These are phyloP conservation scores for Nasonia oneida DNA, from an alignment of 2,888 invertebrate genomes.

Conservation along the genomic window DNA sequence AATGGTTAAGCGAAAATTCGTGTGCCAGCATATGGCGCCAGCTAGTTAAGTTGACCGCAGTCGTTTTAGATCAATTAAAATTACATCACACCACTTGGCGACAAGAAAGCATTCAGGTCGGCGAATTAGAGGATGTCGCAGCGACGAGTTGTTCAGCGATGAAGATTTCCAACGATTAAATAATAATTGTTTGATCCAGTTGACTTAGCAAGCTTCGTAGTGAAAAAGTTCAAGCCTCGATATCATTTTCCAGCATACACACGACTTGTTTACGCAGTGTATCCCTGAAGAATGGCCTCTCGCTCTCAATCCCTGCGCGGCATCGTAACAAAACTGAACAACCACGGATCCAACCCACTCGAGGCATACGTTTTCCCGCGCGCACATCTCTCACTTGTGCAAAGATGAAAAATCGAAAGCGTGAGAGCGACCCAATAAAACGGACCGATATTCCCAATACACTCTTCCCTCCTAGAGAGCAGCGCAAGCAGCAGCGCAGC, in stretches of 20 bases:
- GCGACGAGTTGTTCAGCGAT: too few relatives aligned
- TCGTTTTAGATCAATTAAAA: too few relatives aligned
- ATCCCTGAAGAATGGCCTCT: too few relatives aligned
- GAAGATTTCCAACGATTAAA: too few relatives aligned
- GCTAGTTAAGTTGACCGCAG: neutral
- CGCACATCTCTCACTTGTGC: neutral
- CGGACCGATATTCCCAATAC: neutral
- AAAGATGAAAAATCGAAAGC: constrained; percentile 2
- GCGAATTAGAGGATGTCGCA: too few relatives aligned
- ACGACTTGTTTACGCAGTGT: too few relatives aligned
- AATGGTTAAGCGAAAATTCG: neutral
- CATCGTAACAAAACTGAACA: neutral
- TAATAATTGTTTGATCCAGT: too few relatives aligned
- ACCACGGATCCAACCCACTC: neutral
- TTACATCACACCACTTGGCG: too few relatives aligned
- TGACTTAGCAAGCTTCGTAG: too few relatives aligned
- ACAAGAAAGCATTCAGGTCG: too few relatives aligned
- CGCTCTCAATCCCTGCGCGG: neutral
- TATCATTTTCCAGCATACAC: too few relatives aligned
- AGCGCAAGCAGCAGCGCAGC: neutral
- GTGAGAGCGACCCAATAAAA: neutral
- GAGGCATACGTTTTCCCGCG: neutral
- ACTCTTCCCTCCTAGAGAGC: neutral
- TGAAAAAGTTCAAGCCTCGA: too few relatives aligned
- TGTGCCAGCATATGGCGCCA: neutral